These are phyloP conservation scores for Enteromius mattozi DNA, from an alignment of 2,797 vertebrate genomes.

Conservation along the genomic window DNA sequence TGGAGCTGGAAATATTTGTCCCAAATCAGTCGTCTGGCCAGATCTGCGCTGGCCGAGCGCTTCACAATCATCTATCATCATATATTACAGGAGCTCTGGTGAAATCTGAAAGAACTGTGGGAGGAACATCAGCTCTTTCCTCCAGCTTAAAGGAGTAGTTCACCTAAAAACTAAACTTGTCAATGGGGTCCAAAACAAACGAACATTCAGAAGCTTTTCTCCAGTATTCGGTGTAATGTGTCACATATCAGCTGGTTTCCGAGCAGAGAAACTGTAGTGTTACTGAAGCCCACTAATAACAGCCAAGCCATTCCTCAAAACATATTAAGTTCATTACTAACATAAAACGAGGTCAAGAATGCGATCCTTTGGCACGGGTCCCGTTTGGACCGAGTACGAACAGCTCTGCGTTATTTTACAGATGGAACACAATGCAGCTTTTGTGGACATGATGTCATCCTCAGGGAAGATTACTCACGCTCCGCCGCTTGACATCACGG, in stretches of 20 bases:
- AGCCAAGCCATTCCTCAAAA: conserved; percentile 1
- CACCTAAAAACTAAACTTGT: neutral
- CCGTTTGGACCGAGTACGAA: conserved; percentile 3
- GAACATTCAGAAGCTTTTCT: neutral
- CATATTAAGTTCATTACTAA: conserved; percentile 13
- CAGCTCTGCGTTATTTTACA: conserved; percentile 60
- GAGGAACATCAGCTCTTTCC: neutral
- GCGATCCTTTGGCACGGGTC: neutral
- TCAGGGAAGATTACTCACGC: conserved; percentile 46
- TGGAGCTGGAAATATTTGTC: conserved; percentile 77
- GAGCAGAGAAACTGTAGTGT: neutral
- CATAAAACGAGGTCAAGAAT: conserved; percentile 18
- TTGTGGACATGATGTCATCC: conserved; percentile 66
- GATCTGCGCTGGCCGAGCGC: conserved; percentile 41
- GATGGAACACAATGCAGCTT: conserved; percentile 67
- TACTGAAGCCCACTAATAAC: conserved; percentile 3
- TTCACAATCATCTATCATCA: conserved; percentile 70
- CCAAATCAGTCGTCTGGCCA: conserved; percentile 64
- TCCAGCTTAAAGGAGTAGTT: neutral
- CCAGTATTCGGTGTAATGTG: too few relatives aligned
- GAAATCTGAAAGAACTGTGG: conserved; percentile 50
- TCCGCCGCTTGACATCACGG: conserved; percentile 52
- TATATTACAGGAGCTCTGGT: conserved; percentile 64
- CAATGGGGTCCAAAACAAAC: neutral
- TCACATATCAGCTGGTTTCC: neutral